Conservation (phyloP, 2,888 invertebrate species). For the Pyralis farinalis region DNA sequence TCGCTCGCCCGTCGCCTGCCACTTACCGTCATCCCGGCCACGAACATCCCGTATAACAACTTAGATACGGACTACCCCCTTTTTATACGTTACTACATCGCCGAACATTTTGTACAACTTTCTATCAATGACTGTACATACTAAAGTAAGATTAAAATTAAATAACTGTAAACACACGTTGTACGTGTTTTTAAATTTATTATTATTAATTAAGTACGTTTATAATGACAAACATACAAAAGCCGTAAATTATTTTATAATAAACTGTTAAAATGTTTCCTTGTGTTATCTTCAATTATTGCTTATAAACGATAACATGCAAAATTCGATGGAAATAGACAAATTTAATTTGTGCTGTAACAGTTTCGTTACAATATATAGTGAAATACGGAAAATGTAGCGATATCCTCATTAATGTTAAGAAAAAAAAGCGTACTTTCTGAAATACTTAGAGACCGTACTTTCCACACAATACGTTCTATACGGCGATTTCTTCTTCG, state of each 20-base stretch:
- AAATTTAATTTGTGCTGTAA: no score
- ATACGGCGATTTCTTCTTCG: no score
- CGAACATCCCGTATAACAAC: constrained; percentile 56
- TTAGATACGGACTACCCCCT: constrained; percentile 66
- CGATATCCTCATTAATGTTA: no score
- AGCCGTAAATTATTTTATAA: constrained; percentile 75
- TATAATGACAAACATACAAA: constrained; percentile 72
- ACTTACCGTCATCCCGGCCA: constrained; percentile 14
- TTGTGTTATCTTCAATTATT: constrained; percentile 49
- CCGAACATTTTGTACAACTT: constrained; percentile 61
- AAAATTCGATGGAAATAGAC: neutral
- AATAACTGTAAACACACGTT: constrained; percentile 76
- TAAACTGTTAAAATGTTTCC: constrained; percentile 69
- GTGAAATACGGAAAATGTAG: no score
- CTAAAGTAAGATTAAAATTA: constrained; percentile 74
- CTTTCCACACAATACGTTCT: no score
- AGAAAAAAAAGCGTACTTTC: no score
- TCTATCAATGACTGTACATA: constrained; percentile 74
- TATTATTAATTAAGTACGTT: constrained; percentile 74
- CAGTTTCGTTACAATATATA: no score
- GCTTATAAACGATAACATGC: constrained; percentile 10
- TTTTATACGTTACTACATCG: constrained; percentile 66
- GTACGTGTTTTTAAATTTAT: constrained; percentile 76
- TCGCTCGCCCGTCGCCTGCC: constrained; percentile 5
- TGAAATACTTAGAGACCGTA: no score